A percentile compares a stretch with the other conserved stretches of the same genome.
phyloP scores from a whole-genome alignment of 2,888 invertebrate genomes.

The Magallana nippona region DNA sequence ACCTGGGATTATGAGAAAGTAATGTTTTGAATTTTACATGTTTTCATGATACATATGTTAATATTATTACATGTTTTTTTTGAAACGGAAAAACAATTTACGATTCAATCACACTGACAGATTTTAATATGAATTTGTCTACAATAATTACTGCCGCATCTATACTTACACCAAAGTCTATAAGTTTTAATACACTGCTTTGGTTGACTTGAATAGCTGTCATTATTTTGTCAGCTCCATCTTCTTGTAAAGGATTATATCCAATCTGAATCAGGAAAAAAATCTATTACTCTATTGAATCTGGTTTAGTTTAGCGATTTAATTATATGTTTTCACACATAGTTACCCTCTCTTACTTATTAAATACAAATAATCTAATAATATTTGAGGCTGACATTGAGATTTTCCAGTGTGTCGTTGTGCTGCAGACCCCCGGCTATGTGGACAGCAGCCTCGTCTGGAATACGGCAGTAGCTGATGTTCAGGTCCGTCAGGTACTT shows the following conservation, averaged over 20 bases:
- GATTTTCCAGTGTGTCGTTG: conserved; percentile 70
- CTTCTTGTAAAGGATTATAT: conserved; percentile 69
- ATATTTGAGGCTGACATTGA: conserved; percentile 58
- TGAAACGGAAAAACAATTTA: too few relatives aligned
- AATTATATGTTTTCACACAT: too few relatives aligned
- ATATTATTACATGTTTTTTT: too few relatives aligned
- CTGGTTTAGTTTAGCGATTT: too few relatives aligned
- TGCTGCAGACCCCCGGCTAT: conserved; percentile 70
- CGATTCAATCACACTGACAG: too few relatives aligned
- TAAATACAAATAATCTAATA: too few relatives aligned
- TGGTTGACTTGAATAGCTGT: conserved; percentile 71
- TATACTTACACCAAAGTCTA: conserved; percentile 69
- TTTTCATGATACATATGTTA: too few relatives aligned
- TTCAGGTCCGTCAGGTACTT: conserved; percentile 74
- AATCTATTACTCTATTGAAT: neutral
- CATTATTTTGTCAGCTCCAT: conserved; percentile 68
- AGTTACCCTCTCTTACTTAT: too few relatives aligned
- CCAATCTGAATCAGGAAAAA: conserved; percentile 63
- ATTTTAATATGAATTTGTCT: too few relatives aligned
- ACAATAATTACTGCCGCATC: too few relatives aligned
- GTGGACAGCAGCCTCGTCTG: conserved; percentile 67
- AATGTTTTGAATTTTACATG: too few relatives aligned
- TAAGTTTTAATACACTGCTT: conserved; percentile 62
- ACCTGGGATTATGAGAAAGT: conserved; percentile 58
- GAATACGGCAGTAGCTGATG: conserved; percentile 75